Base-by-base conservation (phyloP, 2,797 vertebrate genomes). In the Philypnodon macrostomus region DNA sequence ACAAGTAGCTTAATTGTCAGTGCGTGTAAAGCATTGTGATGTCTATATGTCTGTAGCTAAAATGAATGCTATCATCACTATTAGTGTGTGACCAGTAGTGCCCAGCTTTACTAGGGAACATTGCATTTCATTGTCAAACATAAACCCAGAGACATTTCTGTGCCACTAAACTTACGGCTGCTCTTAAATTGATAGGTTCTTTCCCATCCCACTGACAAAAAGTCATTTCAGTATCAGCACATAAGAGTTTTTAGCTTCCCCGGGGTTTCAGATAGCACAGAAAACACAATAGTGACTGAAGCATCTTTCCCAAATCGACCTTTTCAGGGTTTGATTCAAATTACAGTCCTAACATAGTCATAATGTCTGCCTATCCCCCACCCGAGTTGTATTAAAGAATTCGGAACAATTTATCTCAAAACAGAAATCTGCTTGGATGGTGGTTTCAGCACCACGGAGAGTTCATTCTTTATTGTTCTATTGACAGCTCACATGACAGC, bases 401-500 rank as follows among this genome's bases (percentile, higher is more conserved):
- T 21, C n/a, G n/a, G 15, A 29, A 24, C 15, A 48, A 12, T 35
- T 29, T 6, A 5, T 10, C 39, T 19, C n/a, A n/a, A n/a, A n/a
- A n/a, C 24, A n/a, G 37, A 19, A 47, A 44, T 40, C 36, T 48
- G 35, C 48, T 40, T 59, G 65, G 68, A 70, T 63, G 73, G 62
- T 76, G 67, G 40, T 45, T 81, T 83, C 84, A 86, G 82, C 56
- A 86, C 79, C 84, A 76, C 1, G 85, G 85, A 86, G 78, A 86
- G 83, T 68, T 84, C 78, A 70, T 45, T 47, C 46, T 57, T 73
- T 60, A 83, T 69, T 34, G 54, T 58, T 51, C 34, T 72, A 73
- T 83, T 79, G 79, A 81, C 77, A 79, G 67, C 42, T 52, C n/a
- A 16, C 41, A 32, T 80, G 78, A 72, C 81, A 70, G n/a, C n/a